Conservation (phyloP, 1,140 invertebrate species). For the Megathymus violae region DNA sequence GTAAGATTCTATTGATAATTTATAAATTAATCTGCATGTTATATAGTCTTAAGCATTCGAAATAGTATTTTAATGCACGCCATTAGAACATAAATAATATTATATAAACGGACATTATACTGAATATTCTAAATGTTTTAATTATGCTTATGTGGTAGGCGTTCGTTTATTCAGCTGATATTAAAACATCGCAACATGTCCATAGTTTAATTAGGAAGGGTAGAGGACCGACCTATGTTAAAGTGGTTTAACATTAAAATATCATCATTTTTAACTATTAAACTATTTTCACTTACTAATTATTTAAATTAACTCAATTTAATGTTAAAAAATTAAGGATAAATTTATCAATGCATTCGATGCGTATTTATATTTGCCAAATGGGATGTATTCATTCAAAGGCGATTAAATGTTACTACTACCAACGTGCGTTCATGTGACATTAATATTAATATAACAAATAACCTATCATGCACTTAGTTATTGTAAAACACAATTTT, state of each 20-base stretch:
- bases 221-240: constrained; percentile 4
- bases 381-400: no score
- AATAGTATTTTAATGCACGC: background rate
- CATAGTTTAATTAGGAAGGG: constrained; percentile 24
- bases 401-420: no score
- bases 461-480: background rate
- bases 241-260: constrained; percentile 4
- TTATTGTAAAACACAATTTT: no score
- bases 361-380: background rate
- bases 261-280: background rate
- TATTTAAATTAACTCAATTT: background rate
- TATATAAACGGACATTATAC: background rate
- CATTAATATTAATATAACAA: background rate
- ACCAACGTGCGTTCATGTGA: no score
- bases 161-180: constrained; percentile 27
- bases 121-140: constrained; percentile 17
- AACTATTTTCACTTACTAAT: background rate
- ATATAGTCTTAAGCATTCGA: background rate
- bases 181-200: constrained; percentile 3
- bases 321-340: background rate
- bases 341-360: background rate
- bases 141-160: constrained; percentile 15
- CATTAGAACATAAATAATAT: background rate
- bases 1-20: background rate
- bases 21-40: background rate